Evolutionary conservation across 2,888 invertebrate genomes (phyloP), one percentile per base, ranked within the genome.

Genomic region (Drosophila pseudotakahashii): DNA sequence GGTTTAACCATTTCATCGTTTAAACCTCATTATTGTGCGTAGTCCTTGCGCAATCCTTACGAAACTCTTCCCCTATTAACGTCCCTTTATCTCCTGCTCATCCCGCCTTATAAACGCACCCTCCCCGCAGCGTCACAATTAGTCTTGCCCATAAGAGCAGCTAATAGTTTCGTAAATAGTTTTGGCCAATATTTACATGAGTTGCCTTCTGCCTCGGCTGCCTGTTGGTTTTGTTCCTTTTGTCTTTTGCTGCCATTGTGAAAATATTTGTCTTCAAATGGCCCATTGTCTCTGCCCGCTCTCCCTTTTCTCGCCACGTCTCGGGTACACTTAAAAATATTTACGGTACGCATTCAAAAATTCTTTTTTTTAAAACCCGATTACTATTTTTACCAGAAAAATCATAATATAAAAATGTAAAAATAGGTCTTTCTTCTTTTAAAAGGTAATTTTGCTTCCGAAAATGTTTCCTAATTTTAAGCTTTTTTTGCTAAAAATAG

Each of bases 121-220:
- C 51, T 55, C 26, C 44, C 34, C 51, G 36, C 23, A n/a, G 37
- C 44, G 50, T 54, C 36, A 59, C 77, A 86, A 88, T 86, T 79
- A 75, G 78, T 59, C 69, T 69, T 50, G 57, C 26, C 61, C 51
- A 45, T 62, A 80, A 78, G 36, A 67, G 41, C 54, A 53, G 69
- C 78, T 81, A 85, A 81, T 80, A 83, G 80, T 73, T 75, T 58
- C 47, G 61, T 77, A 74, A 83, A 77, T 83, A 75, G 75, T 77
- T 69, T 67, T 72, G 73, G 75, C 77, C 67, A 84, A 84, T 84
- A 87, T 84, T 81, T 75, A 78, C 76, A 74, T 81, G 67, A 57
- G 71, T 64, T 44, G 71, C 71, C 70, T 70, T 45, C 52, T 63
- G 42, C 47, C 47, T 37, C 16, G 37, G 42, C 41, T 55, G 48